These are phyloP conservation scores for Drosophila suboccidentalis DNA, from an alignment of 2,888 invertebrate species.

Conservation along the genomic window DNA sequence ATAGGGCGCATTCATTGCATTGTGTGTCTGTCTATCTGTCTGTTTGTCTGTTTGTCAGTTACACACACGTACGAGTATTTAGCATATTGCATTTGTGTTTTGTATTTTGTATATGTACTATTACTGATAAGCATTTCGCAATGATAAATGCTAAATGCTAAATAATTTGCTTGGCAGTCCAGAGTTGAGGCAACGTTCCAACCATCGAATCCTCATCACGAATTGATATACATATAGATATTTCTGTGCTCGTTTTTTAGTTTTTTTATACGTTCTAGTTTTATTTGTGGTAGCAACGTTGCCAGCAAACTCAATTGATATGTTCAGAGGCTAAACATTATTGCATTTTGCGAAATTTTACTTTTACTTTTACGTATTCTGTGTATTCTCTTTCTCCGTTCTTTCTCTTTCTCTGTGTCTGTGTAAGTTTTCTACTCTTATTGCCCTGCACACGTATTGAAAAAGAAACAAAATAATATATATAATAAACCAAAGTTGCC, in stretches of 20 bases:
- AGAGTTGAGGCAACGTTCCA: conserved; percentile 54
- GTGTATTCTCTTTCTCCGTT: neutral
- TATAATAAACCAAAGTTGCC: conserved; percentile 4
- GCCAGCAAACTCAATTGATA: conserved; percentile 50
- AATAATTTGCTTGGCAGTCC: conserved; percentile 73
- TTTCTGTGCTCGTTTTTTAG: conserved; percentile 1
- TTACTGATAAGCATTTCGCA: conserved; percentile 71
- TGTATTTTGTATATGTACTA: conserved; percentile 16
- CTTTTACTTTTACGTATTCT: conserved; percentile 20
- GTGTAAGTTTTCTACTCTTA: conserved; percentile 45
- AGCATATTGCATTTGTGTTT: conserved; percentile 44
- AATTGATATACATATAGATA: conserved; percentile 5
- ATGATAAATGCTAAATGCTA: conserved; percentile 70
- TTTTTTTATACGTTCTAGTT: neutral
- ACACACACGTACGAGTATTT: conserved; percentile 42
- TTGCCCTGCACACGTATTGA: conserved; percentile 64
- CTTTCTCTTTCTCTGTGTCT: conserved; percentile 1
- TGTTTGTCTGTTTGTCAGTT: conserved; percentile 9
- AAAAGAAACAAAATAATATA: neutral
- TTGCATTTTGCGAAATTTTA: conserved; percentile 45
- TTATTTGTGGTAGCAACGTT: conserved; percentile 21
- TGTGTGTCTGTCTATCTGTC: conserved; percentile 26
- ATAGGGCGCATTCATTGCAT: conserved; percentile 65
- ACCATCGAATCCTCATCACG: conserved; percentile 3
- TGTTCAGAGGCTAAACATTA: conserved; percentile 57